Conservation (phyloP, 2,797 vertebrate species). For the Fistularia commersonii region DNA sequence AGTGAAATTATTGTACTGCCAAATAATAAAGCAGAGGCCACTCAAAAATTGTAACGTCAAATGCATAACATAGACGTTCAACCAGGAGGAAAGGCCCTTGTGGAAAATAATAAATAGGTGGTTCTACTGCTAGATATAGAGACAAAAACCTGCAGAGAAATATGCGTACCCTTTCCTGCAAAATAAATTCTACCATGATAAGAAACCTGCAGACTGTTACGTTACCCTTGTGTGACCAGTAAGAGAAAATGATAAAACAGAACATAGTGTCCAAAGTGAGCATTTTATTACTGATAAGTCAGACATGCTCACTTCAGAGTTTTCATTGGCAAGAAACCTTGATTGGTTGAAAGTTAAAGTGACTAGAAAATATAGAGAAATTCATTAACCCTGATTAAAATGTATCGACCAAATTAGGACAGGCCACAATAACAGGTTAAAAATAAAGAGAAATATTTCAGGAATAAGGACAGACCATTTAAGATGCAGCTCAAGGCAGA, state of each 20-base stretch:
- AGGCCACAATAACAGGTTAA: constrained; percentile 18
- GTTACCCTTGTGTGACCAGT: constrained; percentile 24
- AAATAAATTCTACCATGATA: constrained; percentile 61
- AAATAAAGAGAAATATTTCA: constrained; percentile 2
- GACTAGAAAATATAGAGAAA: constrained; percentile 48
- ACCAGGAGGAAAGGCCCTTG: constrained; percentile 27
- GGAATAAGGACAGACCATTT: constrained; percentile 23
- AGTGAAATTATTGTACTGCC: too few relatives aligned
- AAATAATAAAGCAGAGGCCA: not conserved
- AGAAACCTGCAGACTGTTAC: constrained; percentile 17
- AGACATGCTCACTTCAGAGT: not conserved
- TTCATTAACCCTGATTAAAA: constrained; percentile 58
- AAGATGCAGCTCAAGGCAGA: constrained; percentile 1
- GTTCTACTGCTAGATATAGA: constrained; percentile 64
- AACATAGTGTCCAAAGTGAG: constrained; percentile 37
- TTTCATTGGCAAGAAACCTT: constrained; percentile 28
- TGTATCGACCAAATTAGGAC: constrained; percentile 42
- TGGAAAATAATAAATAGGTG: constrained; percentile 62
- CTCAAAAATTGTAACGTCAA: constrained; percentile 14
- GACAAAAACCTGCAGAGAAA: constrained; percentile 28
- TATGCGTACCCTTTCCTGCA: constrained; percentile 38
- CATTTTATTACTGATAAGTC: constrained; percentile 43
- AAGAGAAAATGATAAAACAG: constrained; percentile 33
- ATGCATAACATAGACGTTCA: not conserved
- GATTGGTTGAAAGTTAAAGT: constrained; percentile 24